These are phyloP conservation scores for Leptinotarsa tumamoca DNA, from an alignment of 2,888 invertebrate species.

Conservation along the genomic window DNA sequence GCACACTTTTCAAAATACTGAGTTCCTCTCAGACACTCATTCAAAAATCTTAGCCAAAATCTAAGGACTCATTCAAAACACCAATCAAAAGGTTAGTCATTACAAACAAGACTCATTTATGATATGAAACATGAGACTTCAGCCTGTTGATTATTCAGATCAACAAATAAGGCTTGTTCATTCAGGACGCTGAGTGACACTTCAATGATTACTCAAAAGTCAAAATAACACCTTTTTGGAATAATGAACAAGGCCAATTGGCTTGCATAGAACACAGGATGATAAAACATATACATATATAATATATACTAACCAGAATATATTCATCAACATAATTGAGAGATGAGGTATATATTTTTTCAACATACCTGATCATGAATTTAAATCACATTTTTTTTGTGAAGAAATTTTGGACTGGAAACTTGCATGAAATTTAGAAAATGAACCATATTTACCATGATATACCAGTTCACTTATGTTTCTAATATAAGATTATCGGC, in stretches of 20 bases:
- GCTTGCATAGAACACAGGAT: conserved; percentile 1
- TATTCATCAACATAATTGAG: background rate
- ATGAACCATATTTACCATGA: background rate
- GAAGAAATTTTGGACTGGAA: background rate
- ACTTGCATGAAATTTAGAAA: background rate
- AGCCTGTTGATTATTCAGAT: conserved; percentile 22
- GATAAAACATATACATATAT: conserved; percentile 10
- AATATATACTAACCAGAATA: conserved; percentile 13
- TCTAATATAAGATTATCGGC: too few species aligned
- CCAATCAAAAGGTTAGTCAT: conserved; percentile 23
- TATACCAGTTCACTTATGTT: too few species aligned
- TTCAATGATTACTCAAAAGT: background rate
- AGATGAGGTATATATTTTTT: background rate
- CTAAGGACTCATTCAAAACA: conserved; percentile 33
- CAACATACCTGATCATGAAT: background rate
- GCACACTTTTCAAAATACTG: conserved; percentile 3
- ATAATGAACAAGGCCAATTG: conserved; percentile 9
- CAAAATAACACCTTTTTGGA: conserved; percentile 8
- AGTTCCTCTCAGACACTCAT: conserved; percentile 29
- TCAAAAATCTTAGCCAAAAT: conserved; percentile 25
- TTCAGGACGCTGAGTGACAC: background rate
- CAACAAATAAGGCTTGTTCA: background rate
- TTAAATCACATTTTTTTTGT: background rate
- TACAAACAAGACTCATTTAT: conserved; percentile 15
- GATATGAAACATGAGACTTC: conserved; percentile 27